Evolutionary conservation across 2,797 vertebrate species (phyloP).

Genomic region (Trachurus trachurus): DNA sequence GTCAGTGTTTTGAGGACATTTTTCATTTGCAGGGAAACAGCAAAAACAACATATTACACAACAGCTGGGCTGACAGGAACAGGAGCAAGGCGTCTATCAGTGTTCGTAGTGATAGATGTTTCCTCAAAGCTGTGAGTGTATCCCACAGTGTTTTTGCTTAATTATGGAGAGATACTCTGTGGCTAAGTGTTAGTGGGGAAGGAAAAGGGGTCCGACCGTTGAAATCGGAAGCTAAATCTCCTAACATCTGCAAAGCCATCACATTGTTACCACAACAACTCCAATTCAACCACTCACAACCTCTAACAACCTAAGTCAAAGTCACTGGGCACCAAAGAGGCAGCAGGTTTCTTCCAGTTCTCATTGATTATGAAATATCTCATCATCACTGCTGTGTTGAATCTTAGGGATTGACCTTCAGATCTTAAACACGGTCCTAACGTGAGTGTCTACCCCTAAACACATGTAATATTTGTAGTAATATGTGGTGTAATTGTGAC

Average conservation of each 20-base stretch:
- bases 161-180: conserved; percentile 6
- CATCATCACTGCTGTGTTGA: background rate
- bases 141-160: conserved; percentile 46
- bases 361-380: background rate
- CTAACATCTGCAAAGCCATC: conserved; percentile 14
- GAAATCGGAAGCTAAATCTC: background rate
- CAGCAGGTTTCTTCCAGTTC: background rate
- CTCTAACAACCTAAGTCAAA: background rate
- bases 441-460: background rate
- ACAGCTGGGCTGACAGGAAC: conserved; percentile 49
- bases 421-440: background rate
- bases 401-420: background rate
- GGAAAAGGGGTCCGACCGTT: conserved; percentile 13
- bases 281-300: conserved; percentile 4
- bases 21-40: conserved; percentile 14
- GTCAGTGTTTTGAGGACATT: conserved; percentile 13
- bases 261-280: background rate
- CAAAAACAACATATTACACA: conserved; percentile 50
- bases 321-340: background rate
- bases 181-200: conserved; percentile 15
- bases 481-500: no score
- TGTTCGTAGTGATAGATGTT: conserved; percentile 48
- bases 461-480: background rate
- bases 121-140: conserved; percentile 39
- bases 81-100: conserved; percentile 50